A percentile compares a stretch with the other conserved stretches of the same genome.
These are phyloP conservation scores for Scaptomyza pallida DNA, from an alignment of 1,140 invertebrate genomes.

Conservation along the genomic window DNA sequence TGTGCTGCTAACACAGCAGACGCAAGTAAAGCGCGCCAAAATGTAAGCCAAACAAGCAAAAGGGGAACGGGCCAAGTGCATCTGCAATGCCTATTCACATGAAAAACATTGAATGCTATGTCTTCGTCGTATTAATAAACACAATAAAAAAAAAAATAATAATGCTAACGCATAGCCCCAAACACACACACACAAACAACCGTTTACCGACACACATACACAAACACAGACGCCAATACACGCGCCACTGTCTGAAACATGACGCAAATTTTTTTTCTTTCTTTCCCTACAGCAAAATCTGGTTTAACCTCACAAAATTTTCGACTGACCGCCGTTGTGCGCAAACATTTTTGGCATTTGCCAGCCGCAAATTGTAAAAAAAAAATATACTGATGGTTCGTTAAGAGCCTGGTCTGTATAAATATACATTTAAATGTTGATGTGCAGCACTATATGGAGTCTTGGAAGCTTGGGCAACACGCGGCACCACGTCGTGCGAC, in stretches of 20 bases:
- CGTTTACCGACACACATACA: conserved; percentile 10
- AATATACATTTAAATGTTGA: not conserved
- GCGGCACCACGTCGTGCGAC: conserved; percentile 41
- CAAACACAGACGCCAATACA: conserved; percentile 41
- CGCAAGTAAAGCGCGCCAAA: conserved; percentile 56
- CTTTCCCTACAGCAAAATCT: conserved; percentile 45
- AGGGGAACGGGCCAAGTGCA: conserved; percentile 10
- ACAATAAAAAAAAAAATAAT: conserved; percentile 12
- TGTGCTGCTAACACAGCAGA: conserved; percentile 22
- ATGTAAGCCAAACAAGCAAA: conserved; percentile 19
- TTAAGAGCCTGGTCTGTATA: not conserved
- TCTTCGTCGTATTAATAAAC: conserved; percentile 35
- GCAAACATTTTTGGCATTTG: conserved; percentile 6
- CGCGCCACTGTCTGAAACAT: conserved; percentile 59
- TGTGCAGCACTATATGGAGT: too few species aligned
- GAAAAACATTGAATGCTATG: conserved; percentile 12
- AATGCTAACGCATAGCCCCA: conserved; percentile 6
- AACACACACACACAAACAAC: not conserved
- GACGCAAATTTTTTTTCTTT: conserved; percentile 64
- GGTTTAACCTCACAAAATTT: conserved; percentile 60
- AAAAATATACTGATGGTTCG: not conserved
- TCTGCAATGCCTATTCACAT: conserved; percentile 6
- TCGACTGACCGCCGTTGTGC: not conserved
- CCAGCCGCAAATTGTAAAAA: conserved; percentile 30
- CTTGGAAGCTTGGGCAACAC: conserved; percentile 15